Evolutionary conservation across 2,797 vertebrate species (phyloP), one percentile per base, ranked within the genome.

Genomic region (Falco naumanni): DNA sequence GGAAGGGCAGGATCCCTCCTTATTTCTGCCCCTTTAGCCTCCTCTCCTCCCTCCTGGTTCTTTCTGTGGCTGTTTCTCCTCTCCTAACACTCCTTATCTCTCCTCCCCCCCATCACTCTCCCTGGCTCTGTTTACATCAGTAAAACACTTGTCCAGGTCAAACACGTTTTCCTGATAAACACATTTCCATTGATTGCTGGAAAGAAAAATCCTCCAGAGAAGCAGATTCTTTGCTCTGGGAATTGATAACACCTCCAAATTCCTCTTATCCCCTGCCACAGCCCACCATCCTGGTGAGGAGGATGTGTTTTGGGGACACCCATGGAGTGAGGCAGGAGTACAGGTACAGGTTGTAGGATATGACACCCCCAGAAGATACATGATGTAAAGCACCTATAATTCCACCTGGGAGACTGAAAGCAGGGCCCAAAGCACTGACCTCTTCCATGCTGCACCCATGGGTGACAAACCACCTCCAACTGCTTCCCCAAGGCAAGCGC

Each of bases 181-280:
- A 86, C 74, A 80, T 94, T 96, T 87, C 76, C 95, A 96, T 95
- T 95, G 97, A 97, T 92, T 95, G 70, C 88, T 91, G 87, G 81
- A 92, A 96, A 96, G 78, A 79, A 94, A 84, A 59, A 89, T 72
- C 76, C 75, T 93, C 80, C 78, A 20, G 82, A 91, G 90, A 2
- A 89, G 86, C 53, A 84, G 71, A 66, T 89, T 91, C 79, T 91
- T 65, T 82, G 54, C 76, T 90, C 92, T 59, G 43, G 54, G 75
- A 83, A 97, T 90, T 53, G 0, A 97, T 81, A 91, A 28, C 6
- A 22, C 74, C 83, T 83, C 39, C 28, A 68, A 88, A 76, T 54
- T 47, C 75, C 75, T 81, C 53, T 77, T 15, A 16, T 48, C 28
- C 68, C 37, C 17, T 8, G 33, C 11, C 13, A 29, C 21, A 69